phyloP scores from a whole-genome alignment of 1,140 invertebrate genomes.

The Yoshiicerus persimilis region DNA sequence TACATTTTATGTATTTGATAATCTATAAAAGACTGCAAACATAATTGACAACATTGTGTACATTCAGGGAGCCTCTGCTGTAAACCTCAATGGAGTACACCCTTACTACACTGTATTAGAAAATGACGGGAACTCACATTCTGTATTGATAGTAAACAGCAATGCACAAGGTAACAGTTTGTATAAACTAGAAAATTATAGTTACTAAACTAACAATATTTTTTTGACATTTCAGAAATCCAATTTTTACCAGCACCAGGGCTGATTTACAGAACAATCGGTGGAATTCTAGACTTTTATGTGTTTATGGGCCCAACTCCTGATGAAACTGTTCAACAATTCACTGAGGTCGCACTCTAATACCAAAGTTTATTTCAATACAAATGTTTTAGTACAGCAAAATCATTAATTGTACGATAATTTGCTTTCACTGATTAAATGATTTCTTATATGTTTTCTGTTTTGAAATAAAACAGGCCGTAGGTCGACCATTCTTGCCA shows the following conservation, averaged over 20 bases:
- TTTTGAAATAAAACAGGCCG: slow-evolving; percentile 48
- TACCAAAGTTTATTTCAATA: no score
- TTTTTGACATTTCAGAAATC: slow-evolving; percentile 22
- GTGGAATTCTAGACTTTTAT: slow-evolving; percentile 57
- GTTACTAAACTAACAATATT: neutral
- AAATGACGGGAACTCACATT: slow-evolving; percentile 47
- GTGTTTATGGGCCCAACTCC: slow-evolving; percentile 58
- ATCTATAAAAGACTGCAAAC: neutral
- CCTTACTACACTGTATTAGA: slow-evolving; percentile 48
- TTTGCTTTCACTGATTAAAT: no score
- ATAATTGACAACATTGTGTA: no score
- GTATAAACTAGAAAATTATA: neutral
- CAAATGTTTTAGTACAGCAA: no score
- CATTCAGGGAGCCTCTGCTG: neutral
- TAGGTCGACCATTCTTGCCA: slow-evolving; percentile 58
- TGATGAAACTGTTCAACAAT: slow-evolving; percentile 59
- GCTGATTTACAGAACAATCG: slow-evolving; percentile 51
- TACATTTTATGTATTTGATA: no score
- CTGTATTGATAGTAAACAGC: slow-evolving; percentile 49
- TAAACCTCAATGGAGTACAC: slow-evolving; percentile 43
- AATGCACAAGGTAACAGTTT: slow-evolving; percentile 50
- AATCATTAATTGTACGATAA: no score
- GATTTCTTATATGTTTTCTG: neutral
- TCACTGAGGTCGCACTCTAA: slow-evolving; percentile 52
- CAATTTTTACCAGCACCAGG: slow-evolving; percentile 49